Evolutionary conservation across 2,113 vertebrate species (phyloP), one percentile per base, ranked within the genome.

Genomic region (Tragelaphus scriptus): DNA sequence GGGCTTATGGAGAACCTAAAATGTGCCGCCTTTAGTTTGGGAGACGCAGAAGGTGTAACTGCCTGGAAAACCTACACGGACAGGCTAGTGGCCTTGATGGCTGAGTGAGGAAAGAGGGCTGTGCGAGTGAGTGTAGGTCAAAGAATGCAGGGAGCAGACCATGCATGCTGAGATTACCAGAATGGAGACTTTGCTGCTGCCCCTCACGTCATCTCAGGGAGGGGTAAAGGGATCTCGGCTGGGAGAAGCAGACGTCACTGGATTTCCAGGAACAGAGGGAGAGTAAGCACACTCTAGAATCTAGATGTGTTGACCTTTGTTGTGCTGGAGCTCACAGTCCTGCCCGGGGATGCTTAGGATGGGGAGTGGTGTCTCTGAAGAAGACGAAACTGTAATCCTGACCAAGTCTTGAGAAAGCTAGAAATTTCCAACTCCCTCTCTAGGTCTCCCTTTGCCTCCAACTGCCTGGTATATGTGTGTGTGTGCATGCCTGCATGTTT

Each of bases 201-300:
- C 77, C 26, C 6, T 1, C 3, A 32, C 79, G 63, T 85, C 36
- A 36, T 56, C 47, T 32, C 2, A 3, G 14, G 14, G 36, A 30
- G 28, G 10, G 30, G 7, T 51, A 40, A 92, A 68, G 6, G n/a
- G 51, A 56, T 63, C 28, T 90, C 30, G 40, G 28, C 23, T 8
- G 17, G 58, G 88, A 97, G 77, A 85, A 87, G 55, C 47, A 85
- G 51, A 80, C 40, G 44, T 47, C 3, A 0, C 40, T 61, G 44
- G 85, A 79, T 71, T 92, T 95, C 58, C 58, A 49, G 28, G 61
- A 92, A 68, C n/a, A 80, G 44, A 88, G 85, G 55, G 88, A 40
- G 36, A 40, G 23, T 2, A 82, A 65, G 53, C 13, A 68, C 25
- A 21, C 19, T 12, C 21, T 55, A 10, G 51, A n/a, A 86, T 61